These are phyloP conservation scores for Xanthostigma xanthostigma DNA, from an alignment of 2,888 invertebrate species.

Conservation along the genomic window DNA sequence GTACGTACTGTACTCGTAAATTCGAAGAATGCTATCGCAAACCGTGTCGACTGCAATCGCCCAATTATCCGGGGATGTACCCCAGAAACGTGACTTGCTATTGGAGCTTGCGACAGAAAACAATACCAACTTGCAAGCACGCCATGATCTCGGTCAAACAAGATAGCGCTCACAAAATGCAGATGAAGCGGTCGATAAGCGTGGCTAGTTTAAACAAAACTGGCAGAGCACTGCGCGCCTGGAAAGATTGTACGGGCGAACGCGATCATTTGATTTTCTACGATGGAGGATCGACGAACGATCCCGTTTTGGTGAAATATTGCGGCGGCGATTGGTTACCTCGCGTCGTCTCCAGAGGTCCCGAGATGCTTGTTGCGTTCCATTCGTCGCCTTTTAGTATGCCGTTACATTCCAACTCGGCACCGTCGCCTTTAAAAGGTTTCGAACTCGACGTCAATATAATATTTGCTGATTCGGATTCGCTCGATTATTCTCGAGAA, in stretches of 20 bases:
- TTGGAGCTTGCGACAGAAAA: conserved; percentile 73
- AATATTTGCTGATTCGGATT: conserved; percentile 75
- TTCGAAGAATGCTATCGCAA: conserved; percentile 76
- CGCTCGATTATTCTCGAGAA: conserved; percentile 63
- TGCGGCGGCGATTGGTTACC: conserved; percentile 82
- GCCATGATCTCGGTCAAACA: conserved; percentile 80
- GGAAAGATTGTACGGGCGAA: conserved; percentile 71
- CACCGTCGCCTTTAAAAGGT: conserved; percentile 55
- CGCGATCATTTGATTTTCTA: conserved; percentile 74
- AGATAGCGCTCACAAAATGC: conserved; percentile 57
- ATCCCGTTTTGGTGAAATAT: conserved; percentile 71
- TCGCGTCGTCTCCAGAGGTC: conserved; percentile 57
- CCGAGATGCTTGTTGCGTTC: conserved; percentile 77
- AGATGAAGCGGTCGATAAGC: conserved; percentile 47
- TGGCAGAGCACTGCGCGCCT: conserved; percentile 55
- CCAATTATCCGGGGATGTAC: conserved; percentile 82
- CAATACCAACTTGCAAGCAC: conserved; percentile 77
- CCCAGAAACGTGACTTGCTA: conserved; percentile 83
- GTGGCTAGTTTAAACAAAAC: conserved; percentile 59
- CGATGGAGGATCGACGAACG: conserved; percentile 69
- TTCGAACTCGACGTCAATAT: conserved; percentile 81
- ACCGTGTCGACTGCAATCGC: conserved; percentile 74
- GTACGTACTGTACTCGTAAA: conserved; percentile 70
- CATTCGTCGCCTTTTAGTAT: conserved; percentile 74
- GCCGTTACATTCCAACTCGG: conserved; percentile 46